A percentile compares a stretch with the other conserved stretches of the same genome.
These are phyloP conservation scores for Notodonta dromedarius DNA, from an alignment of 2,888 invertebrate genomes.

Conservation along the genomic window DNA sequence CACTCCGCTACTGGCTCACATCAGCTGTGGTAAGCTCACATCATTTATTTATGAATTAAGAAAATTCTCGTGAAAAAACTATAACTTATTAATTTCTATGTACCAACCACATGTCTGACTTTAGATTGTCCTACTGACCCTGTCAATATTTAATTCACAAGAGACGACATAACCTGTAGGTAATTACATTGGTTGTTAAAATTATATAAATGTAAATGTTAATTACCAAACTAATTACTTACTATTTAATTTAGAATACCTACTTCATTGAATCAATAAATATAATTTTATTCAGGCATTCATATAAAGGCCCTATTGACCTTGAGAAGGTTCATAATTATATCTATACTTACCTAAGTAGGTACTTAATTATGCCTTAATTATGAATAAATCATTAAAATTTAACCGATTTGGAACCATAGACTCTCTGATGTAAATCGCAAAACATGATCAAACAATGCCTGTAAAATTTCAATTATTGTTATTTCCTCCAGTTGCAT, in stretches of 20 bases:
- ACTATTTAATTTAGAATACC: not conserved
- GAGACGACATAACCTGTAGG: not conserved
- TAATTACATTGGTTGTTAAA: not conserved
- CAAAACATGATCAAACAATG: too few relatives aligned
- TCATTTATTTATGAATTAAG: not conserved
- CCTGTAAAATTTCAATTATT: not conserved
- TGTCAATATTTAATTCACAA: not conserved
- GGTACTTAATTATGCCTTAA: too few relatives aligned
- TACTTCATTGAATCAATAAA: too few relatives aligned
- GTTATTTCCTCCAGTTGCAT: not conserved
- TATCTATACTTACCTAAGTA: too few relatives aligned
- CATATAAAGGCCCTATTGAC: too few relatives aligned
- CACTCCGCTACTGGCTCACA: not conserved
- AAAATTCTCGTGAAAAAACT: not conserved
- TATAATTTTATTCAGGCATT: too few relatives aligned
- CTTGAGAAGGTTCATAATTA: too few relatives aligned
- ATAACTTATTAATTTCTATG: not conserved
- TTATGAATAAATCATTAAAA: too few relatives aligned
- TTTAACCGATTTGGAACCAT: too few relatives aligned
- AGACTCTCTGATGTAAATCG: too few relatives aligned
- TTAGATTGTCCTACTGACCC: not conserved
- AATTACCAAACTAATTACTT: not conserved
- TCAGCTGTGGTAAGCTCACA: constrained; percentile 3
- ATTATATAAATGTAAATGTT: not conserved
- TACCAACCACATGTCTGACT: not conserved